Conservation (phyloP, 2,797 vertebrate genomes). For the Aselliscus stoliczkanus region DNA sequence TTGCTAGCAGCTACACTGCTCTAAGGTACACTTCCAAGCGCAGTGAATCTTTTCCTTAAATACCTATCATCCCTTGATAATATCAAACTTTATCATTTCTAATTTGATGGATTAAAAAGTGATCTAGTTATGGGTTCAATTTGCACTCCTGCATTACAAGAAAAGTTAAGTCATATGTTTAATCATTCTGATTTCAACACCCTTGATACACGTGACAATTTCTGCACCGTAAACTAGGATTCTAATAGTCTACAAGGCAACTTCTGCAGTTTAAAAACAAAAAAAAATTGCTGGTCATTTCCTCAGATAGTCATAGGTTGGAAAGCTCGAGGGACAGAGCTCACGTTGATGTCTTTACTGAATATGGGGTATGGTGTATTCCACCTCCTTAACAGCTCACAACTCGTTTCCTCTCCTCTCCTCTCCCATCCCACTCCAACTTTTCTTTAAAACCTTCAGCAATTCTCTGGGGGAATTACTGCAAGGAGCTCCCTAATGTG, state of each 20-base stretch:
- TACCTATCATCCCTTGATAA: background rate
- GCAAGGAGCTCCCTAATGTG: background rate
- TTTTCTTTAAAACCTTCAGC: background rate
- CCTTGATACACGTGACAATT: background rate
- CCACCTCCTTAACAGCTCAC: background rate
- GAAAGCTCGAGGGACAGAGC: background rate
- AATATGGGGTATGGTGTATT: background rate
- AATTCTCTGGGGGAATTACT: background rate
- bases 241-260: background rate
- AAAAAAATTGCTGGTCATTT: background rate
- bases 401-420: background rate
- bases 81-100: background rate
- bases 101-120: background rate
- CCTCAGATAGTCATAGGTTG: background rate
- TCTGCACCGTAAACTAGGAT: background rate
- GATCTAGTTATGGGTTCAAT: background rate
- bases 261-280: background rate
- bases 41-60: background rate
- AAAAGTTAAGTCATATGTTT: background rate
- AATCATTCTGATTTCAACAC: conserved; percentile 17
- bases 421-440: background rate
- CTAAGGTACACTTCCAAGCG: background rate
- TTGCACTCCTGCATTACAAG: background rate
- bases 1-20: background rate
- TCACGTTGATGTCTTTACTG: background rate